Conservation (phyloP, 2,797 vertebrate genomes). For the Tokudaia muenninki region DNA sequence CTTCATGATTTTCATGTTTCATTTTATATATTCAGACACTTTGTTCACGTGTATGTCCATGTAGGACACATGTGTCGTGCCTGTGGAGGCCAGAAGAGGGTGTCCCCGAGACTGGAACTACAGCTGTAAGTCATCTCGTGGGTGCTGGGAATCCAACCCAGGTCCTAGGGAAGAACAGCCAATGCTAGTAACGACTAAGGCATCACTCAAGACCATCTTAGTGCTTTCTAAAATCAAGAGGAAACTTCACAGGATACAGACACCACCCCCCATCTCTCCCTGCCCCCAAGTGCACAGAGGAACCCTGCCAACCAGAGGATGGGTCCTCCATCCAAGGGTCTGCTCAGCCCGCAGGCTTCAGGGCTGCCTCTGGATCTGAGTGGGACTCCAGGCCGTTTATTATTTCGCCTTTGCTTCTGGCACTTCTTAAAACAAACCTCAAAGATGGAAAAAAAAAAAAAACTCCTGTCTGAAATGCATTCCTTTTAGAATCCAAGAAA, state of each 20-base stretch:
- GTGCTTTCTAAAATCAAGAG: not conserved
- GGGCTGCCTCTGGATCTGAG: not conserved
- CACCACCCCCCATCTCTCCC: not conserved
- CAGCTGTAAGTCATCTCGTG: not conserved
- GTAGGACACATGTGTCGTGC: no score
- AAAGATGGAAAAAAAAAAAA: not conserved
- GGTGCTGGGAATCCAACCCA: not conserved
- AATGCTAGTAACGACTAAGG: not conserved
- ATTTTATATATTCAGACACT: not conserved
- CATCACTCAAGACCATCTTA: not conserved
- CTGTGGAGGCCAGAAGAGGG: not conserved
- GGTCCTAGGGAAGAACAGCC: not conserved
- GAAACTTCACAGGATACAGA: accelerated
- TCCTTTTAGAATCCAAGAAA: constrained; percentile 73
- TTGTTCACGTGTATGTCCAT: not conserved
- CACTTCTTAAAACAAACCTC: constrained; percentile 75
- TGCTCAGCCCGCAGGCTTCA: accelerated
- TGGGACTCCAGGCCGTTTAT: not conserved
- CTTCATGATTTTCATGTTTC: no score
- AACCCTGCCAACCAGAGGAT: accelerated
- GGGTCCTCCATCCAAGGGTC: not conserved
- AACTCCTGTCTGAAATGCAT: constrained; percentile 46
- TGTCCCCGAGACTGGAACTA: not conserved
- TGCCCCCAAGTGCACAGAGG: not conserved
- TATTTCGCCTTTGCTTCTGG: constrained; percentile 63